A percentile compares a stretch with the other conserved stretches of the same genome.
Conservation (phyloP, 2,888 invertebrate species). For the Dione juno region DNA sequence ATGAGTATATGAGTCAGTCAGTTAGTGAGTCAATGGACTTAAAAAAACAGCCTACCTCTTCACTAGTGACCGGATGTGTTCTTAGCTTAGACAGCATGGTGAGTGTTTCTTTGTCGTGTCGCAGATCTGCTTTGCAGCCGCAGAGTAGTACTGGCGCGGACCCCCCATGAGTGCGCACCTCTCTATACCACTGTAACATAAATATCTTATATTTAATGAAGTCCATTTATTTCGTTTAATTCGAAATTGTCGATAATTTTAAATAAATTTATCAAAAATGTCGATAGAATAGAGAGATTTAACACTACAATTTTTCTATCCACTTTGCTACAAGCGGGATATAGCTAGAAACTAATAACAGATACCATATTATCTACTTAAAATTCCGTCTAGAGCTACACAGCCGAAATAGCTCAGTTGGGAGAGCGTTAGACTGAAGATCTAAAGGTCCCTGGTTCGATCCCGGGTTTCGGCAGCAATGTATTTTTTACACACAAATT, state of each 20-base stretch:
- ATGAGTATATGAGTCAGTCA: neutral
- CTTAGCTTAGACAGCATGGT: conserved; percentile 81
- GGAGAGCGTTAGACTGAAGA: conserved; percentile 23
- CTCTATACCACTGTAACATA: conserved; percentile 85
- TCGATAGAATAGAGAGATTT: no score
- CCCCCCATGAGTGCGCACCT: conserved; percentile 85
- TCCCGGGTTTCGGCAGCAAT: conserved; percentile 20
- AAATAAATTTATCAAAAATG: no score
- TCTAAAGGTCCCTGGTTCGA: conserved; percentile 23
- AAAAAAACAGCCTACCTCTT: conserved; percentile 68
- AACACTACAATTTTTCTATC: no score
- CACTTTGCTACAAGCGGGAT: no score
- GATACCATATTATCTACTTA: neutral
- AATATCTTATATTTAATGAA: neutral
- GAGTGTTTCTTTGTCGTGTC: conserved; percentile 84
- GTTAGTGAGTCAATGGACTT: neutral
- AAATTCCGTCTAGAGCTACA: neutral
- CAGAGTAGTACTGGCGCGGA: conserved; percentile 85
- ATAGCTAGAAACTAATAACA: no score
- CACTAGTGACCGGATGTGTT: conserved; percentile 83
- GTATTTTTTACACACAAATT: no score
- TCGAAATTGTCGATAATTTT: no score
- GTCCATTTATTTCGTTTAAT: no score
- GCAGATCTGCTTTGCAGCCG: conserved; percentile 86
- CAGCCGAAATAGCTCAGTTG: conserved; percentile 23